Conservation (phyloP, 2,797 vertebrate species). For the Scyliorhinus canicula region DNA sequence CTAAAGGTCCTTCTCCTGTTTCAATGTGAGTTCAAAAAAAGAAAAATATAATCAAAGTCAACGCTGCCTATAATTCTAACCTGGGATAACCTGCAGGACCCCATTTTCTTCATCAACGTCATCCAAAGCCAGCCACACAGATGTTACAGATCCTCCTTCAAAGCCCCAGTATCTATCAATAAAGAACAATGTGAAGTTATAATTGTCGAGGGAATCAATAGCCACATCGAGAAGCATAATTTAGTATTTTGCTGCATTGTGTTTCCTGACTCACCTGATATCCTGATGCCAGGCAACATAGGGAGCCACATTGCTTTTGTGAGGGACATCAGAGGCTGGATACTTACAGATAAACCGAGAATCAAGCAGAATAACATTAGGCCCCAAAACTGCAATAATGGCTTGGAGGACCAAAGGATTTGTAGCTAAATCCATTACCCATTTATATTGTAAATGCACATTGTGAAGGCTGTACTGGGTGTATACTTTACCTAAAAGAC, state of each 20-base stretch:
- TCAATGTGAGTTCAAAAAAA: not conserved
- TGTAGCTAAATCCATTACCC: slow-evolving; percentile 59
- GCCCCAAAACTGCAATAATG: slow-evolving; percentile 56
- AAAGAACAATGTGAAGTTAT: not conserved
- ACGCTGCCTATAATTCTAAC: slow-evolving; percentile 46
- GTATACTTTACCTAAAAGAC: slow-evolving; percentile 57
- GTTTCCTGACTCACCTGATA: slow-evolving; percentile 56
- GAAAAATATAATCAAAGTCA: not conserved
- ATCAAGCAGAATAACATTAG: slow-evolving; percentile 65
- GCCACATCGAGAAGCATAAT: not conserved
- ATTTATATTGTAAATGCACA: slow-evolving; percentile 59
- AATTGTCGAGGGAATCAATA: too few relatives aligned
- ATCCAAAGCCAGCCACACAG: slow-evolving; percentile 68
- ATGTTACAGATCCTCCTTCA: slow-evolving; percentile 64
- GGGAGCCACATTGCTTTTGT: slow-evolving; percentile 47
- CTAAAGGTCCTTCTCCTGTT: not conserved
- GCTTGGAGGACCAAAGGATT: slow-evolving; percentile 55
- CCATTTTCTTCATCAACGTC: slow-evolving; percentile 64
- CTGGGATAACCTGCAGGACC: slow-evolving; percentile 67
- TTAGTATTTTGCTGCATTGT: not conserved
- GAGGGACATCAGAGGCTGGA: slow-evolving; percentile 46
- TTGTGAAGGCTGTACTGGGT: slow-evolving; percentile 70
- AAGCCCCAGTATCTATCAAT: slow-evolving; percentile 67
- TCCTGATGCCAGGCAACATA: slow-evolving; percentile 76
- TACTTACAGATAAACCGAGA: slow-evolving; percentile 76